phyloP scores from a whole-genome alignment of 2,113 vertebrate species.

The Tachysurus vachellii region DNA sequence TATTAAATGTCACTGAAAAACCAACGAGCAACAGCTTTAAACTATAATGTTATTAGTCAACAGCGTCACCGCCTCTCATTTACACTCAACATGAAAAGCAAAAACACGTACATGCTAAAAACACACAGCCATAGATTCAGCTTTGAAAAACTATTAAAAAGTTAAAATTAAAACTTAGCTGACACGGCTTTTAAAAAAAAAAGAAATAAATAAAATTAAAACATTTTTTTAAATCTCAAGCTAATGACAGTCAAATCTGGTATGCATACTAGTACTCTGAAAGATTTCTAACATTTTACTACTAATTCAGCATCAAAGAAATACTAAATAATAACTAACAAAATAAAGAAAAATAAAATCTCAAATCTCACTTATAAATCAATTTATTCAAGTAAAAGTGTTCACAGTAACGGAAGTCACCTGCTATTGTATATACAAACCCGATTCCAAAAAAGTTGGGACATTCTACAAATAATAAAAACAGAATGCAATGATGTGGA shows the following conservation, averaged over 20 bases:
- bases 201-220: background rate
- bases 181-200: background rate
- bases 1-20: background rate
- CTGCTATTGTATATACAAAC: background rate
- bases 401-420: background rate
- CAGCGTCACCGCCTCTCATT: background rate
- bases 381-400: background rate
- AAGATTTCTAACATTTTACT: background rate
- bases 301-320: background rate
- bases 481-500: no score
- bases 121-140: background rate
- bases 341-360: background rate
- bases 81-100: background rate
- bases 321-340: background rate
- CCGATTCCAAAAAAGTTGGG: no score
- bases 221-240: background rate
- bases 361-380: background rate
- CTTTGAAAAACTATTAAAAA: background rate
- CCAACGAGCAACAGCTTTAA: background rate
- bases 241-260: background rate
- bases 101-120: background rate
- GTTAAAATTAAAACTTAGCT: no score
- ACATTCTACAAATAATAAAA: no score
- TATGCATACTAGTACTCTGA: background rate
- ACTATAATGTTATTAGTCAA: background rate